Conservation (phyloP, 1,140 invertebrate genomes). For the Drosophila prosaltans region DNA sequence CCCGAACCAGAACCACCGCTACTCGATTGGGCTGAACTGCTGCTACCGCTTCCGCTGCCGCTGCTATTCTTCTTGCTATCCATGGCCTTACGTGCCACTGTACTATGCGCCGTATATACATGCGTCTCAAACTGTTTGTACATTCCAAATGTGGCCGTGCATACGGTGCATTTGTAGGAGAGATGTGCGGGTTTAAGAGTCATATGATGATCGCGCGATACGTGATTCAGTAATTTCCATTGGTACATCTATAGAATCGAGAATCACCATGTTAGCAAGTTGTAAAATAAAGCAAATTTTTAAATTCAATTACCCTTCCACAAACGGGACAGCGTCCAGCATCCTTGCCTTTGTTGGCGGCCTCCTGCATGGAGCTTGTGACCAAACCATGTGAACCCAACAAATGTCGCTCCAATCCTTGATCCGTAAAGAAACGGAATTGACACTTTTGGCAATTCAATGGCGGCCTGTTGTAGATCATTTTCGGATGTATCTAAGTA, state of each 20-base stretch:
- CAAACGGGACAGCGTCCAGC: slow-evolving; percentile 96
- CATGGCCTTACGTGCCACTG: slow-evolving; percentile 91
- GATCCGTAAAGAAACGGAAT: slow-evolving; percentile 89
- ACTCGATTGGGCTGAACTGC: slow-evolving; percentile 44
- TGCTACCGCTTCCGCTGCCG: slow-evolving; percentile 29
- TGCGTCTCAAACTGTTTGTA: slow-evolving; percentile 97
- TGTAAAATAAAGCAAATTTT: too few species aligned
- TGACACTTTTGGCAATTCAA: slow-evolving; percentile 98
- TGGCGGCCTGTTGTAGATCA: slow-evolving; percentile 96
- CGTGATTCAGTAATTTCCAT: slow-evolving; percentile 95
- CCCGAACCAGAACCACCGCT: slow-evolving; percentile 45
- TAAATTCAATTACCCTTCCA: slow-evolving; percentile 87
- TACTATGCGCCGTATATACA: slow-evolving; percentile 95
- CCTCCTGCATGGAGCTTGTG: slow-evolving; percentile 97
- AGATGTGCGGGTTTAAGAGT: slow-evolving; percentile 95
- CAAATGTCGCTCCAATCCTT: slow-evolving; percentile 96
- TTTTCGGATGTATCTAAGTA: slow-evolving; percentile 93
- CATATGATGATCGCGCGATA: slow-evolving; percentile 94
- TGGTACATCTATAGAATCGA: slow-evolving; percentile 90
- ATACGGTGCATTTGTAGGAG: slow-evolving; percentile 97
- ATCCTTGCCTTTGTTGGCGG: slow-evolving; percentile 97
- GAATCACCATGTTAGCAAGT: neutral
- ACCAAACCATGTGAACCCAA: slow-evolving; percentile 96
- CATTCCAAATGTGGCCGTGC: slow-evolving; percentile 96
- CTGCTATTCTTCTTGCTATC: slow-evolving; percentile 88